Conservation (phyloP, 2,888 invertebrate genomes). For the Metopia argyrocephala region DNA sequence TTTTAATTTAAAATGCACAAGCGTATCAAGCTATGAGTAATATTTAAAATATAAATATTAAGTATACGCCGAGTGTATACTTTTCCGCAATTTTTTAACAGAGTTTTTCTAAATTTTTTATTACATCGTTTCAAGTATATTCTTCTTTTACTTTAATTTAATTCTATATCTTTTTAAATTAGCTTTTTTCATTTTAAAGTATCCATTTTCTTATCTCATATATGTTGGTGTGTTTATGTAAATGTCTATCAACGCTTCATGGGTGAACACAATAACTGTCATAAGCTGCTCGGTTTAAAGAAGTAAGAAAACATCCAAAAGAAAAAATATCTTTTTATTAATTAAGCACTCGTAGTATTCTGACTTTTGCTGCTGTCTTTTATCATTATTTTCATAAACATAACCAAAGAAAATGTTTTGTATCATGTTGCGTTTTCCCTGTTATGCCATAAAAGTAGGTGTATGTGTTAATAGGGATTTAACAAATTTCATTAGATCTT, state of each 20-base stretch:
- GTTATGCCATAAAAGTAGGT: background rate
- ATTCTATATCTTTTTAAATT: background rate
- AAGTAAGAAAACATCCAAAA: no score
- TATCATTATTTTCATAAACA: conserved; percentile 30
- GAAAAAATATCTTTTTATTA: background rate
- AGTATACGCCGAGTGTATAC: conserved; percentile 16
- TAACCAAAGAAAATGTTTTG: conserved; percentile 15
- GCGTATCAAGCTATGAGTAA: background rate
- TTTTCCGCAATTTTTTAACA: no score
- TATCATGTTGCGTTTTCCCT: conserved; percentile 9
- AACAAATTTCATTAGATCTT: conserved; percentile 39
- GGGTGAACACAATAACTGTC: no score
- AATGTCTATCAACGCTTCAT: no score
- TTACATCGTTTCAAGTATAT: no score
- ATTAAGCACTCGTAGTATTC: background rate
- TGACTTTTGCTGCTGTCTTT: conserved; percentile 6
- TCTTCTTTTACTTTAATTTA: background rate
- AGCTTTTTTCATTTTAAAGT: background rate
- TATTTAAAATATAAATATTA: conserved; percentile 18
- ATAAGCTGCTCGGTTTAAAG: no score
- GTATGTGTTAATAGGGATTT: conserved; percentile 19
- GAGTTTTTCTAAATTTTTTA: no score
- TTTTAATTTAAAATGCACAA: no score
- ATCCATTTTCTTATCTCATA: background rate
- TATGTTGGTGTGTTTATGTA: background rate